Conservation (phyloP, 2,797 vertebrate genomes). For the Gymnopithys bicolor region DNA sequence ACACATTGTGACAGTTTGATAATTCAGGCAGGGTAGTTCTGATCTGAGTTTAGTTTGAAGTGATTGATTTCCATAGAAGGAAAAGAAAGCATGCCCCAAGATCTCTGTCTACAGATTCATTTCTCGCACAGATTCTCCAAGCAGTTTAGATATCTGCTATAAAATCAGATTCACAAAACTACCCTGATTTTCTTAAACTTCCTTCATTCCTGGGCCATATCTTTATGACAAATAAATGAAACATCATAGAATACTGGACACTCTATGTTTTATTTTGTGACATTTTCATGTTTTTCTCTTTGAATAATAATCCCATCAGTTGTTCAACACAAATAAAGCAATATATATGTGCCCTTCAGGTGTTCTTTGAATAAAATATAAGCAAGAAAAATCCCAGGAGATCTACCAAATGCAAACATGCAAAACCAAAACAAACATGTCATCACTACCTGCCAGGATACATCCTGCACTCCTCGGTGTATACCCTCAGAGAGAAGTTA, state of each 20-base stretch:
- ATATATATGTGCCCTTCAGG: background rate
- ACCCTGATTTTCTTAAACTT: background rate
- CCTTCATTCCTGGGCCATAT: background rate
- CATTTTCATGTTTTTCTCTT: background rate
- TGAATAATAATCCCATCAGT: background rate
- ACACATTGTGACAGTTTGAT: background rate
- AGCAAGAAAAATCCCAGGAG: background rate
- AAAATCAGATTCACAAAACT: conserved; percentile 3
- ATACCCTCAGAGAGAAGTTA: background rate
- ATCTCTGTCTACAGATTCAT: background rate
- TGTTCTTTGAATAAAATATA: background rate
- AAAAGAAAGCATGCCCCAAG: background rate
- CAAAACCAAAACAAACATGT: background rate
- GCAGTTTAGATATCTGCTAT: background rate
- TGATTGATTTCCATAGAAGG: background rate
- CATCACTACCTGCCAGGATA: background rate
- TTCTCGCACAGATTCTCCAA: background rate
- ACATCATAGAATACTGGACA: background rate
- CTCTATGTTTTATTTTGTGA: background rate
- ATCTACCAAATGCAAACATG: background rate
- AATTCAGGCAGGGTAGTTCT: background rate
- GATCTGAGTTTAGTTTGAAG: background rate
- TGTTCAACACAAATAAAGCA: background rate
- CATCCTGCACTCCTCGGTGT: background rate
- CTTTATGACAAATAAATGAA: background rate